These are phyloP conservation scores for Kryptolebias ocellatus DNA, from an alignment of 2,797 vertebrate species.

Conservation along the genomic window DNA sequence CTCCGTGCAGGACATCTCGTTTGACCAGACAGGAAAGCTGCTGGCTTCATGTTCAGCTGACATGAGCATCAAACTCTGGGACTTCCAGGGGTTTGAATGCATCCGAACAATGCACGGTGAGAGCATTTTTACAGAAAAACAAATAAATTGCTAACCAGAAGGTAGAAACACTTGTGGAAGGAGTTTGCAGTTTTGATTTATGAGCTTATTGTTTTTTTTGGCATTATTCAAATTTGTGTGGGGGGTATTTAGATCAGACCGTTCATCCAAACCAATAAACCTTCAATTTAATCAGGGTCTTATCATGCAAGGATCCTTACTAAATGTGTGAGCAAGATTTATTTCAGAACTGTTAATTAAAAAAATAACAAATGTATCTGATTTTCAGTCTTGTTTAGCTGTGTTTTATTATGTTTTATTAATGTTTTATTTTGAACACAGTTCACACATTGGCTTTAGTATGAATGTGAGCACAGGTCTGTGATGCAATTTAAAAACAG, in stretches of 20 bases:
- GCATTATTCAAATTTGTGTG: too few species aligned
- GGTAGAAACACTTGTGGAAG: too few species aligned
- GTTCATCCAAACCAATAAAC: too few species aligned
- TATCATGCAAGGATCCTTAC: not conserved
- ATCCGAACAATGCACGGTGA: constrained; percentile 99
- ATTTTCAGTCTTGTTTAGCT: too few species aligned
- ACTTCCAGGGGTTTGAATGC: constrained; percentile 99
- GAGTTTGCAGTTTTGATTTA: too few species aligned
- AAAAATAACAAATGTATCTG: not conserved
- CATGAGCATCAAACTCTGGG: constrained; percentile 99
- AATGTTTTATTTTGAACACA: not conserved
- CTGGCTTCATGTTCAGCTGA: constrained; percentile 99
- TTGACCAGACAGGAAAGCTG: constrained; percentile 97
- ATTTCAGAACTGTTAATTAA: not conserved
- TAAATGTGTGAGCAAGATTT: not conserved
- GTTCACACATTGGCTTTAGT: not conserved
- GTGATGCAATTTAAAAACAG: constrained; percentile 11
- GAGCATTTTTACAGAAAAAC: constrained; percentile 24
- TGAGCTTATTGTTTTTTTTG: too few species aligned
- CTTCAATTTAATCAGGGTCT: not conserved
- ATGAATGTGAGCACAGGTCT: not conserved
- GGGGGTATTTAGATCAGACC: too few species aligned
- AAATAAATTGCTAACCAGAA: too few species aligned
- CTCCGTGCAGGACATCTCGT: constrained; percentile 99
- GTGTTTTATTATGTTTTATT: too few species aligned